phyloP scores from a whole-genome alignment of 2,797 vertebrate species.

The Gambusia yucatana region DNA sequence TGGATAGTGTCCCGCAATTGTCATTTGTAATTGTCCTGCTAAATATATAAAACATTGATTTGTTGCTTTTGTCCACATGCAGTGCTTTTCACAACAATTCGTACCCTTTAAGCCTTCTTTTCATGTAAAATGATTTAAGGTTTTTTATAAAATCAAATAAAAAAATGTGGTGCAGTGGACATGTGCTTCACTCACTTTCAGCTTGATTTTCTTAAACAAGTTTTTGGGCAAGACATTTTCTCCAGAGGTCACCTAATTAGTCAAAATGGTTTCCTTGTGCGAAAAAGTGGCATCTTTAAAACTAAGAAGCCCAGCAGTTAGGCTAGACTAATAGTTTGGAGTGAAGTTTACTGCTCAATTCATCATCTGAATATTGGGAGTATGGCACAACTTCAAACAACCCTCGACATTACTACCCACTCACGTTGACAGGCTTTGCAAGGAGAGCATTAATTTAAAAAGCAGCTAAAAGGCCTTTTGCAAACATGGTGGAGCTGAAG shows the following conservation, averaged over 20 bases:
- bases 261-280: neutral
- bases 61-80: slow-evolving; percentile 14
- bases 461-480: neutral
- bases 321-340: neutral
- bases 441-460: neutral
- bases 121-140: neutral
- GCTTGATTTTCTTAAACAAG: neutral
- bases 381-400: neutral
- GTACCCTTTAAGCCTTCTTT: neutral
- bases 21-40: slow-evolving; percentile 19
- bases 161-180: neutral
- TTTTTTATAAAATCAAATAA: neutral
- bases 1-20: slow-evolving; percentile 29
- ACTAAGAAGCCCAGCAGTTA: neutral
- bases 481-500: neutral
- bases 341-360: neutral
- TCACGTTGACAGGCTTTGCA: neutral
- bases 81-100: neutral
- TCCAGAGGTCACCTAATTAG: neutral
- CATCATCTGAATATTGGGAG: neutral
- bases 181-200: neutral
- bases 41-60: slow-evolving; percentile 15
- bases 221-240: neutral
- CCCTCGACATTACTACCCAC: neutral
- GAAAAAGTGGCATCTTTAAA: neutral